Percentiles rank a stretch among this genome's conserved stretches.
Evolutionary conservation across 2,113 vertebrate species (phyloP).

Genomic region (Coracopsis vasa): DNA sequence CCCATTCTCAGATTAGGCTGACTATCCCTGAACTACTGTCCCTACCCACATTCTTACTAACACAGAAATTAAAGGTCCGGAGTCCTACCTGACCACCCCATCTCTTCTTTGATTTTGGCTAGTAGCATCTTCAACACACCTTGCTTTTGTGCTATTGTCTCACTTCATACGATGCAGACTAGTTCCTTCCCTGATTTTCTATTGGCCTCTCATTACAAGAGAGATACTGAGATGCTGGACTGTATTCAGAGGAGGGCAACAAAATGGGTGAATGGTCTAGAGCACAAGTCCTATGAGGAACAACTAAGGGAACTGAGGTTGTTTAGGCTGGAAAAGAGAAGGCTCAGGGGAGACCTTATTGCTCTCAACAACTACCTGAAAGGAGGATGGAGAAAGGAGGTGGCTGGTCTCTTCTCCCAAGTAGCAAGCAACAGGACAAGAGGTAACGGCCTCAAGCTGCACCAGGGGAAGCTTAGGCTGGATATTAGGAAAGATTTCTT

Average conservation of each 20-base stretch:
- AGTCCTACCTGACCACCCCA: not conserved
- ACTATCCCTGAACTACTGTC: not conserved
- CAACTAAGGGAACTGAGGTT: not conserved
- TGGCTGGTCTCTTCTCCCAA: not conserved
- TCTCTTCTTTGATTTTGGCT: not conserved
- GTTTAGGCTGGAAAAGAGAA: not conserved
- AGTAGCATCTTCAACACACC: not conserved
- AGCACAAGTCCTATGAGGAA: not conserved
- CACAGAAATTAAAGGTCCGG: not conserved
- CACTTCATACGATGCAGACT: not conserved
- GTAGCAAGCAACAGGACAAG: not conserved
- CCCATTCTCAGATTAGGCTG: not conserved
- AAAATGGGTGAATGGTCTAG: not conserved
- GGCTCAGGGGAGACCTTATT: not conserved
- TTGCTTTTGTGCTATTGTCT: not conserved
- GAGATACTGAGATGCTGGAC: not conserved
- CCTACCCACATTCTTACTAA: not conserved
- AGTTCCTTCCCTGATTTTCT: not conserved
- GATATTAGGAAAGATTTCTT: not conserved
- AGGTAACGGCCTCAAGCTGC: not conserved
- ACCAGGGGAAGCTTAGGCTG: not conserved
- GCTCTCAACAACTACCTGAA: not conserved
- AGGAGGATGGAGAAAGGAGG: not conserved
- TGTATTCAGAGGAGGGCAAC: not conserved
- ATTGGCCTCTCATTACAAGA: not conserved